Conservation (phyloP, 2,797 vertebrate genomes). For the Sternarchorhynchus goeldii region DNA sequence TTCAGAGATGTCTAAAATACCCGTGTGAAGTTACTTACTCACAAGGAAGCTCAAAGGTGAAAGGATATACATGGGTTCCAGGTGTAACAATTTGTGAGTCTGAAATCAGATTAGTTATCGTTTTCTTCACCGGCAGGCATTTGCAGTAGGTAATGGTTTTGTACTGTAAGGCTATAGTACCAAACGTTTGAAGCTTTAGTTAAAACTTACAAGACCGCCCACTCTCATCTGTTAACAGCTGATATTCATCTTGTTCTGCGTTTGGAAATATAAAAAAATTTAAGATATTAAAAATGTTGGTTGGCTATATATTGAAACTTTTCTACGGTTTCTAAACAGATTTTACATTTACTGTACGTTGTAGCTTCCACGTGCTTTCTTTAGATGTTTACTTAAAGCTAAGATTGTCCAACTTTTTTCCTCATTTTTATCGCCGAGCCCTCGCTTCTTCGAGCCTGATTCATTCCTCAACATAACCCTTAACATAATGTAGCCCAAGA, state of each 20-base stretch:
- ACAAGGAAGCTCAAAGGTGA: conserved; percentile 71
- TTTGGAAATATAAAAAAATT: background rate
- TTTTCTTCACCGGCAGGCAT: no score
- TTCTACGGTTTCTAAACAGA: no score
- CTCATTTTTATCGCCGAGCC: no score
- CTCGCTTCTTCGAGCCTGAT: no score
- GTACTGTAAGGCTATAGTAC: background rate
- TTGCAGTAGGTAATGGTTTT: no score
- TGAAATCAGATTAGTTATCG: conserved; percentile 44
- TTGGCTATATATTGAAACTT: no score
- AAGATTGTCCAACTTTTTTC: no score
- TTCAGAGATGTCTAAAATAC: background rate
- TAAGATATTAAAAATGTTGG: background rate
- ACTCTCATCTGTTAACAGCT: conserved; percentile 37
- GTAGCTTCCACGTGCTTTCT: no score
- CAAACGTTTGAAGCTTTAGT: background rate
- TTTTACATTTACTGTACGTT: no score
- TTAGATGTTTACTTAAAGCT: no score
- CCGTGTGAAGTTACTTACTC: conserved; percentile 61
- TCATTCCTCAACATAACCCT: no score
- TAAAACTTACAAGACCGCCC: conserved; percentile 42
- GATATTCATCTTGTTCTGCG: conserved; percentile 37
- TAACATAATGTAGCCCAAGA: no score
- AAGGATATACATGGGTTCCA: conserved; percentile 72
- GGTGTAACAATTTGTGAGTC: conserved; percentile 60